Percentiles rank a stretch among this genome's conserved stretches.
Evolutionary conservation across 2,797 vertebrate genomes (phyloP).

Genomic region (Phalloptychus januarius): DNA sequence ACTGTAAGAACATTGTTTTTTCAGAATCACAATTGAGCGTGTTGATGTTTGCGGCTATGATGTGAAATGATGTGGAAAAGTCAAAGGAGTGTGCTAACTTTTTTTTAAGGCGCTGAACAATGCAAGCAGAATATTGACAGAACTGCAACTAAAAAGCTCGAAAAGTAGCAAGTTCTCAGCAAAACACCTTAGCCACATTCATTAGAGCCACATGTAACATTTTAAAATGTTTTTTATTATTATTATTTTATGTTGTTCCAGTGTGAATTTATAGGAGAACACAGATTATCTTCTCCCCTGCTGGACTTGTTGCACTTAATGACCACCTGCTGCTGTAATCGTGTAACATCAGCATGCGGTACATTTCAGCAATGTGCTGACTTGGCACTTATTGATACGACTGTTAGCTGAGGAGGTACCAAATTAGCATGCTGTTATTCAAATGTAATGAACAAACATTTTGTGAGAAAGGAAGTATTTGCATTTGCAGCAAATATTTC

Average conservation of each 20-base stretch:
- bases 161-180: background rate
- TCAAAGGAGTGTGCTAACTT: background rate
- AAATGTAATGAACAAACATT: slow-evolving; percentile 16
- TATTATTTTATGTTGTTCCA: background rate
- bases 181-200: background rate
- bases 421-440: slow-evolving; percentile 18
- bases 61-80: background rate
- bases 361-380: slow-evolving; percentile 40
- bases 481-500: background rate
- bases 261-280: slow-evolving; percentile 8
- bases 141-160: background rate
- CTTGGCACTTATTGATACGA: slow-evolving; percentile 33
- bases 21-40: background rate
- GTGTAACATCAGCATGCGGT: slow-evolving; percentile 35
- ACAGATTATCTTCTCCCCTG: slow-evolving; percentile 9
- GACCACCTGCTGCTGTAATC: slow-evolving; percentile 53
- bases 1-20: background rate
- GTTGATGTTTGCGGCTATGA: background rate
- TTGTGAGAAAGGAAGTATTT: background rate
- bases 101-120: background rate
- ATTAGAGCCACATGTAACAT: background rate
- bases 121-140: background rate
- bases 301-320: slow-evolving; percentile 28
- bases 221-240: background rate
- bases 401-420: background rate